These are phyloP conservation scores for Eupithecia exiguata DNA, from an alignment of 2,888 invertebrate species.

Conservation along the genomic window DNA sequence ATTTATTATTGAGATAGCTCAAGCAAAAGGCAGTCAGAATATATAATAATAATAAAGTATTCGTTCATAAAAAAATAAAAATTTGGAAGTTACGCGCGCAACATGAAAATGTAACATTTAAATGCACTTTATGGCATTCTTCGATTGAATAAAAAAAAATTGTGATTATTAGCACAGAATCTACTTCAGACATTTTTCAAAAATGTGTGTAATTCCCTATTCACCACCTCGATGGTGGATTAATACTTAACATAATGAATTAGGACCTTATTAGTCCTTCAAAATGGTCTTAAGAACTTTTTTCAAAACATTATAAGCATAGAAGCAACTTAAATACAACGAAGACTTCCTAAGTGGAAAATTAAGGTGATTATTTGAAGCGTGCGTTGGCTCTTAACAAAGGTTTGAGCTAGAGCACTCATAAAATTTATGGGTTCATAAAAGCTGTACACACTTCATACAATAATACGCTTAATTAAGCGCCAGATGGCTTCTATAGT, in stretches of 20 bases:
- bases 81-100: no score
- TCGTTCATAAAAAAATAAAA: no score
- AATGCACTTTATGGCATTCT: no score
- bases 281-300: background rate
- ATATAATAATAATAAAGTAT: no score
- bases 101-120: no score
- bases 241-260: background rate
- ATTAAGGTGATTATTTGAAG: conserved; percentile 9
- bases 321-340: background rate
- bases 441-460: conserved; percentile 62
- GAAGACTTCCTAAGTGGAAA: background rate
- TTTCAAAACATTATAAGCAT: background rate
- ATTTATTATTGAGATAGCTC: no score
- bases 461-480: conserved; percentile 66
- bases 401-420: conserved; percentile 49
- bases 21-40: no score
- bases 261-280: background rate
- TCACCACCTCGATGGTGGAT: no score
- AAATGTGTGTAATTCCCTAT: no score
- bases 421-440: conserved; percentile 73
- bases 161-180: no score
- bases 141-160: no score
- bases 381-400: conserved; percentile 52
- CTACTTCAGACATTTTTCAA: no score
- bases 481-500: conserved; percentile 54